phyloP scores from a whole-genome alignment of 2,888 invertebrate genomes.

The Orthosia incerta region DNA sequence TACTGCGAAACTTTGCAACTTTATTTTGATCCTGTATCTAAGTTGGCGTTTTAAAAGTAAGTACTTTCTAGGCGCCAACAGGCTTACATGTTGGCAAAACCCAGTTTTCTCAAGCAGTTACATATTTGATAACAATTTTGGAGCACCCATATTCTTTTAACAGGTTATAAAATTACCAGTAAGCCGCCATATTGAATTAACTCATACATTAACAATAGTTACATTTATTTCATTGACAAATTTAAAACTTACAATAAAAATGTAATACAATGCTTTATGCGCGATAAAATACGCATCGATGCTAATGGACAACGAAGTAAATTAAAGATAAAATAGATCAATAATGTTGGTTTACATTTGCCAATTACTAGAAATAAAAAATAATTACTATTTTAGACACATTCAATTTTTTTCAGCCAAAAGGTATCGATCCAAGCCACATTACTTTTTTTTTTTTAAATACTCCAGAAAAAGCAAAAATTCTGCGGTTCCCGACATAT shows the following conservation, averaged over 20 bases:
- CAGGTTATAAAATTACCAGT: slow-evolving; percentile 1
- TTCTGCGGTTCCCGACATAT: no score
- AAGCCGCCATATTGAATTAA: slow-evolving; percentile 36
- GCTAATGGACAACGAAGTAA: slow-evolving; percentile 5
- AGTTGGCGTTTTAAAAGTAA: background rate
- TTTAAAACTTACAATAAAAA: slow-evolving; percentile 34
- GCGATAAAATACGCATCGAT: slow-evolving; percentile 27
- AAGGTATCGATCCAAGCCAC: no score
- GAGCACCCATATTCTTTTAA: background rate
- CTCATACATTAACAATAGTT: slow-evolving; percentile 45
- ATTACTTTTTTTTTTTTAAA: no score
- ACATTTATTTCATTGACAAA: slow-evolving; percentile 38
- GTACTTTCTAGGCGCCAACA: no score
- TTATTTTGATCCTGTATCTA: background rate
- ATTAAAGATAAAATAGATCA: background rate
- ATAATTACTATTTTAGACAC: no score
- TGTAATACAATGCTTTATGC: slow-evolving; percentile 33
- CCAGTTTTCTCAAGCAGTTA: background rate
- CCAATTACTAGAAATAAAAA: no score
- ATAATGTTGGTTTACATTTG: background rate
- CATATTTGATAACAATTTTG: background rate
- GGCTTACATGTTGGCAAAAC: background rate
- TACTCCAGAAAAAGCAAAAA: no score
- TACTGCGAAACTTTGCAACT: background rate
- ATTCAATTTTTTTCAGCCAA: no score